phyloP scores from a whole-genome alignment of 2,888 invertebrate species.

The Trachelus tabidus region DNA sequence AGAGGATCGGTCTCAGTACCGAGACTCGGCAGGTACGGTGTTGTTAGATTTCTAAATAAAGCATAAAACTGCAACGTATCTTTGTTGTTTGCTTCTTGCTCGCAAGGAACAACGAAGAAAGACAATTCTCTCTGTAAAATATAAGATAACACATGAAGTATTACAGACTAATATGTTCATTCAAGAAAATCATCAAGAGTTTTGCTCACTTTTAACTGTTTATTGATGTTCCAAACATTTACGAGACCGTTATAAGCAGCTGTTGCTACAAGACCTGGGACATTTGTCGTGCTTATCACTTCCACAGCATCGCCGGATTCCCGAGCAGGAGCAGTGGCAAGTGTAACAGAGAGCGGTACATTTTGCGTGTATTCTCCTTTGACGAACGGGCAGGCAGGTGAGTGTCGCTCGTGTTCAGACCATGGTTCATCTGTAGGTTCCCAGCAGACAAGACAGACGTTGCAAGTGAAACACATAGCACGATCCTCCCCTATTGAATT shows the following conservation, averaged over 20 bases:
- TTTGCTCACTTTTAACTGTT: slow-evolving; percentile 72
- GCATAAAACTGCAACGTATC: slow-evolving; percentile 56
- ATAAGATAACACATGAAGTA: slow-evolving; percentile 1
- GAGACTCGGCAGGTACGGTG: slow-evolving; percentile 51
- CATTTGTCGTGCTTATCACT: slow-evolving; percentile 59
- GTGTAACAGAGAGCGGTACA: slow-evolving; percentile 81
- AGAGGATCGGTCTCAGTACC: slow-evolving; percentile 50
- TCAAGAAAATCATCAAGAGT: neutral
- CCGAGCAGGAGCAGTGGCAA: slow-evolving; percentile 66
- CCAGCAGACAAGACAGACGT: slow-evolving; percentile 95
- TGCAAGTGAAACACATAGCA: slow-evolving; percentile 96
- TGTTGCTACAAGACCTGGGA: slow-evolving; percentile 66
- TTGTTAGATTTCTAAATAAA: slow-evolving; percentile 44
- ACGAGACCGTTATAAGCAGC: slow-evolving; percentile 70
- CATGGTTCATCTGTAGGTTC: slow-evolving; percentile 97
- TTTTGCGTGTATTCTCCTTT: slow-evolving; percentile 96
- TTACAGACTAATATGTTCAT: neutral
- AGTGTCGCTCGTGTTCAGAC: slow-evolving; percentile 96
- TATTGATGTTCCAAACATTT: slow-evolving; percentile 86
- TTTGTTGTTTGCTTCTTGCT: slow-evolving; percentile 58
- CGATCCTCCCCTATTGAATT: slow-evolving; percentile 90
- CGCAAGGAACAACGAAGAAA: slow-evolving; percentile 64
- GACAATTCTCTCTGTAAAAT: slow-evolving; percentile 66
- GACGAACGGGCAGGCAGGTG: slow-evolving; percentile 93
- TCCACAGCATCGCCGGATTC: slow-evolving; percentile 59